These are phyloP conservation scores for Micronycteris hirsuta DNA, from an alignment of 2,113 vertebrate genomes.

Conservation along the genomic window DNA sequence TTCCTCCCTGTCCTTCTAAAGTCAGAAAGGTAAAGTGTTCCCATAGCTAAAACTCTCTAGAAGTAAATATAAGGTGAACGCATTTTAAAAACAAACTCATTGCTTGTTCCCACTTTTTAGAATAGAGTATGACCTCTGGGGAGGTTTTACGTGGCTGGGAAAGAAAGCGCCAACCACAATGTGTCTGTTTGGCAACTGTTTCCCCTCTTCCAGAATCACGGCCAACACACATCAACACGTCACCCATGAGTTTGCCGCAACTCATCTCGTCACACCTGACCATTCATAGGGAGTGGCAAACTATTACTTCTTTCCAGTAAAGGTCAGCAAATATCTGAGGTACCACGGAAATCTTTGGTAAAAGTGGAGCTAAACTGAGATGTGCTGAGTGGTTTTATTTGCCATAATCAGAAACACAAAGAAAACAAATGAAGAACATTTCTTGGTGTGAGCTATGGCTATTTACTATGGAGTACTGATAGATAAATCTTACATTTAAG, in stretches of 20 bases:
- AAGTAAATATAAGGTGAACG: neutral
- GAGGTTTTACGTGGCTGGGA: neutral
- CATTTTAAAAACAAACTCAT: neutral
- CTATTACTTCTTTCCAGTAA: neutral
- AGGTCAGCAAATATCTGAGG: neutral
- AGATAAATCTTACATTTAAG: neutral
- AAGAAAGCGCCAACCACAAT: neutral
- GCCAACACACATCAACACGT: neutral
- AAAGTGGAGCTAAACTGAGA: neutral
- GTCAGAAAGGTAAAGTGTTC: neutral
- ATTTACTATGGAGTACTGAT: neutral
- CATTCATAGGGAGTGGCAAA: neutral
- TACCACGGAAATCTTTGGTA: neutral
- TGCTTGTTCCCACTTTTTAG: neutral
- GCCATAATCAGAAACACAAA: neutral
- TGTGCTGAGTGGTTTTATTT: neutral
- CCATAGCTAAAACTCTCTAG: neutral
- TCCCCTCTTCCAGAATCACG: neutral
- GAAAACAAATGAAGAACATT: neutral
- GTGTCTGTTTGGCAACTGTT: neutral
- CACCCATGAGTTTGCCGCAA: neutral
- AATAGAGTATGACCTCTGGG: neutral
- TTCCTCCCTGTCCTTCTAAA: neutral
- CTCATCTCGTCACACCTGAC: neutral
- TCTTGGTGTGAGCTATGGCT: neutral